Conservation (phyloP, 2,797 vertebrate species). For the Melanotaenia boesemani region DNA sequence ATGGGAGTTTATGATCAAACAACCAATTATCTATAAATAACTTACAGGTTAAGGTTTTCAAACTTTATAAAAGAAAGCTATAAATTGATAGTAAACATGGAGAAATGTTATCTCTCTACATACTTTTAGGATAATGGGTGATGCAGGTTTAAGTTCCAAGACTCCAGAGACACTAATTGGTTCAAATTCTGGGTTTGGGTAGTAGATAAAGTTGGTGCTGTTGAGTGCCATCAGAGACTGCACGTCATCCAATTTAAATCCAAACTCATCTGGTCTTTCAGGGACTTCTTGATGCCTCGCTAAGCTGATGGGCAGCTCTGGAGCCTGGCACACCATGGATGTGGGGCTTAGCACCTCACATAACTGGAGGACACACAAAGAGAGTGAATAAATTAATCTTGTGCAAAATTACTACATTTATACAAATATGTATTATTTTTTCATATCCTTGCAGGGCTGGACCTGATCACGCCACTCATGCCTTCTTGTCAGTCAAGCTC, state of each 20-base stretch:
- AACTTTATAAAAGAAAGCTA: neutral
- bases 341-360: slow-evolving; percentile 93
- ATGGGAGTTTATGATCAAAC: neutral
- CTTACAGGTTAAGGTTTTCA: neutral
- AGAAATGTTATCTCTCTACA: slow-evolving; percentile 5
- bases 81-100: neutral
- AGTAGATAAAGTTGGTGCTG: slow-evolving; percentile 95
- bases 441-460: neutral
- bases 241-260: slow-evolving; percentile 96
- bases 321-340: slow-evolving; percentile 95
- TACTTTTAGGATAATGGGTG: slow-evolving; percentile 97
- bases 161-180: slow-evolving; percentile 90
- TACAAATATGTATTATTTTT: slow-evolving; percentile 2
- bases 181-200: slow-evolving; percentile 96
- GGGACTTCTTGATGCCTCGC: slow-evolving; percentile 86
- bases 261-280: slow-evolving; percentile 93
- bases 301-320: slow-evolving; percentile 87
- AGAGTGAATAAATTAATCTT: neutral
- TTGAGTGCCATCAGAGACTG: slow-evolving; percentile 92
- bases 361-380: slow-evolving; percentile 74
- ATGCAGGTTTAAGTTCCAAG: slow-evolving; percentile 96
- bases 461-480: neutral
- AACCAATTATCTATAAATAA: neutral
- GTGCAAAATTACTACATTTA: neutral
- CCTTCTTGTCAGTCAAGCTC: slow-evolving; percentile 3